Evolutionary conservation across 2,797 vertebrate species (phyloP).

Genomic region (Manis javanica): DNA sequence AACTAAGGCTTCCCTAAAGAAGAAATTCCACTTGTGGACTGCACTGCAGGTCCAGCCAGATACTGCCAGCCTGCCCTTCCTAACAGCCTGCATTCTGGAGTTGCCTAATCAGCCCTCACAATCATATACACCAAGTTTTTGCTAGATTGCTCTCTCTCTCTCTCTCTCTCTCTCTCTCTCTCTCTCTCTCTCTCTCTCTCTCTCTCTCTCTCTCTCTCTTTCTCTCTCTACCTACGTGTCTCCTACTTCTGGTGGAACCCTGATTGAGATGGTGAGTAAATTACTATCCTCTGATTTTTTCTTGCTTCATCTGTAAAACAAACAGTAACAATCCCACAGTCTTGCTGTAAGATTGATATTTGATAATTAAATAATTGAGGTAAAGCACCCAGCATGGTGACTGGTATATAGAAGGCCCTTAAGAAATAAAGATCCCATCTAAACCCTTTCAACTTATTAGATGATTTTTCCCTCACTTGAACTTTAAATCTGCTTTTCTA

Average conservation of each 20-base stretch:
- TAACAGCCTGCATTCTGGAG: neutral
- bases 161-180: neutral
- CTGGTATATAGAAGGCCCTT: neutral
- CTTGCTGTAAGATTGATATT: neutral
- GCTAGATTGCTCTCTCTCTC: neutral
- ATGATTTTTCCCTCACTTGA: neutral
- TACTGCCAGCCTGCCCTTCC: neutral
- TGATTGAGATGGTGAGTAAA: neutral
- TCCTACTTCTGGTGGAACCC: neutral
- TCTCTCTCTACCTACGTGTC: too few species aligned
- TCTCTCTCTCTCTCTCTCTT: too few species aligned
- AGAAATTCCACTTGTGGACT: neutral
- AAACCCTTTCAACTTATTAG: neutral
- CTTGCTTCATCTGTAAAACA: neutral
- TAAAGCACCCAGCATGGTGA: neutral
- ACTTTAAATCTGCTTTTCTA: neutral
- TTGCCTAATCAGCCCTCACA: neutral
- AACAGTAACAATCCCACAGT: neutral
- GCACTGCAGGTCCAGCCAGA: neutral
- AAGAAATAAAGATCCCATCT: neutral
- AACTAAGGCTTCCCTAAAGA: neutral
- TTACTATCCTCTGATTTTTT: neutral
- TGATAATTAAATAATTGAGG: neutral
- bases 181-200: too few species aligned
- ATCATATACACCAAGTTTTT: neutral